Conservation (phyloP, 2,888 invertebrate species). For the Leucania comma region DNA sequence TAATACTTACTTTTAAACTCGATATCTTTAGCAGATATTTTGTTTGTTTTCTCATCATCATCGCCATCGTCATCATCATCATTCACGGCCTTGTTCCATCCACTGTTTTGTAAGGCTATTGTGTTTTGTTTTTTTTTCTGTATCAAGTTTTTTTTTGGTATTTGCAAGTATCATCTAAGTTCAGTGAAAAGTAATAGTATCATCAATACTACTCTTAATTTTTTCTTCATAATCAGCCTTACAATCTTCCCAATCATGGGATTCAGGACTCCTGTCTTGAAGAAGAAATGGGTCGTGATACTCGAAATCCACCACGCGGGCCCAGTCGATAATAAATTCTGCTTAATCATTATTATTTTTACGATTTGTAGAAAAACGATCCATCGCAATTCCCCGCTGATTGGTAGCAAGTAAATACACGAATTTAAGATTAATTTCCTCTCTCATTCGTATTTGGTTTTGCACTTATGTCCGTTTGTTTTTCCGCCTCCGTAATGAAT, state of each 20-base stretch:
- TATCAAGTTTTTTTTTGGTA: neutral
- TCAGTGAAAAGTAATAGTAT: neutral
- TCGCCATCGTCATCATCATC: neutral
- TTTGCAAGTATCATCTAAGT: neutral
- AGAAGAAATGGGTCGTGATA: too few relatives aligned
- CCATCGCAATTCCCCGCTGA: constrained; percentile 11
- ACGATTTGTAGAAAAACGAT: neutral
- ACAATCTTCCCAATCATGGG: too few relatives aligned
- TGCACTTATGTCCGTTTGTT: constrained; percentile 60
- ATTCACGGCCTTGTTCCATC: neutral
- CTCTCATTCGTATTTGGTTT: constrained; percentile 45
- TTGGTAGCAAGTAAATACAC: constrained; percentile 31
- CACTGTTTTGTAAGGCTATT: neutral
- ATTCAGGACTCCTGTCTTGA: too few relatives aligned
- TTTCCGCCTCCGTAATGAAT: constrained; percentile 58
- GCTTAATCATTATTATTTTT: constrained; percentile 2
- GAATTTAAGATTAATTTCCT: constrained; percentile 52
- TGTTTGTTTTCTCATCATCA: neutral
- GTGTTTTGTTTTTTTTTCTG: neutral
- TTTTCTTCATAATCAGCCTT: neutral
- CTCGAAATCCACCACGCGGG: too few relatives aligned
- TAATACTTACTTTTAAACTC: neutral
- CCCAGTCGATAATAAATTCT: constrained; percentile 1
- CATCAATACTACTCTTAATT: constrained; percentile 9
- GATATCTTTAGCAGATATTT: neutral